phyloP scores from a whole-genome alignment of 2,888 invertebrate species.

The Phyto melanocephala region DNA sequence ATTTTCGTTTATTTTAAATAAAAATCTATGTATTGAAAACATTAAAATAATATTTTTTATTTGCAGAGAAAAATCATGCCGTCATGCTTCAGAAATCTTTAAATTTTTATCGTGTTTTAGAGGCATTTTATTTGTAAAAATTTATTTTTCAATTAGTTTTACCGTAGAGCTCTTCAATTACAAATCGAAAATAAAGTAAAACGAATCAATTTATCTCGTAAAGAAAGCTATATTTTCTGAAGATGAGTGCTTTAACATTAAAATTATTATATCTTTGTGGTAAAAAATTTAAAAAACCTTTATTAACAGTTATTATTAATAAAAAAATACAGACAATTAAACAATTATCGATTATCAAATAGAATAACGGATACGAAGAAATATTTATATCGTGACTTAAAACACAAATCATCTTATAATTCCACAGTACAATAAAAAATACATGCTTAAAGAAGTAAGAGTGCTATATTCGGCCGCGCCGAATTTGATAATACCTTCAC shows the following conservation, averaged over 20 bases:
- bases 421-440: too few species aligned
- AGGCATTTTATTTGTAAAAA: constrained; percentile 46
- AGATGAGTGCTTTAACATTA: constrained; percentile 49
- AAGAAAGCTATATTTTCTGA: constrained; percentile 51
- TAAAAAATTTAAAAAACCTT: constrained; percentile 36
- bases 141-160: constrained; percentile 56
- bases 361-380: too few species aligned
- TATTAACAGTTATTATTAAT: background rate
- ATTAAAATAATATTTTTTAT: constrained; percentile 22
- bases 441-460: too few species aligned
- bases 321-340: background rate
- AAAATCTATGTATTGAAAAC: too few species aligned
- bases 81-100: constrained; percentile 52
- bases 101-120: constrained; percentile 35
- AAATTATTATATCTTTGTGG: constrained; percentile 48
- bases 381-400: too few species aligned
- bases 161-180: constrained; percentile 48
- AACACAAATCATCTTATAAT: too few species aligned
- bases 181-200: constrained; percentile 48
- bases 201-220: constrained; percentile 26
- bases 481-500: too few species aligned
- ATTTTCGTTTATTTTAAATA: too few species aligned
- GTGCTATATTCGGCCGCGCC: too few species aligned
- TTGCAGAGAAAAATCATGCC: constrained; percentile 54
- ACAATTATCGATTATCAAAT: too few species aligned